Percentiles rank a stretch among this genome's conserved stretches.
Conservation (phyloP, 2,888 invertebrate genomes). For the Torymus texanus region DNA sequence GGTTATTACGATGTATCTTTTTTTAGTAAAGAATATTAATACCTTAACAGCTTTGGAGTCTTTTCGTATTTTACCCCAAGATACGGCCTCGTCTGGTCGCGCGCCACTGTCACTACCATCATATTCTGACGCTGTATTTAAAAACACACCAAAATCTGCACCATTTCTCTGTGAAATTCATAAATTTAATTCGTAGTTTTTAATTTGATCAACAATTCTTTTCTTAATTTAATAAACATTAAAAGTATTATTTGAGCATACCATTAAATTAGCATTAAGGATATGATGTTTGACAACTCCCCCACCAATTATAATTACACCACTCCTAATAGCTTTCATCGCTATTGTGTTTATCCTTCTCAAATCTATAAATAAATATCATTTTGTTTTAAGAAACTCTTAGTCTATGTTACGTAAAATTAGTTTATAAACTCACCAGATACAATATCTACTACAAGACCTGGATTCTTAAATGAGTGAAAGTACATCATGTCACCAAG, state of each 20-base stretch:
- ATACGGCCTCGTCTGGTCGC: conserved; percentile 97
- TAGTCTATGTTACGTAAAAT: conserved; percentile 1
- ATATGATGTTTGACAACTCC: conserved; percentile 99
- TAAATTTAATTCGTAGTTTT: not conserved
- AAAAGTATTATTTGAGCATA: conserved; percentile 68
- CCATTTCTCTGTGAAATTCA: conserved; percentile 86
- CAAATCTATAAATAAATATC: conserved; percentile 80
- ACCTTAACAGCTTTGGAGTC: conserved; percentile 93
- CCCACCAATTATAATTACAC: conserved; percentile 97
- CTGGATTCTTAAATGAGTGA: conserved; percentile 95
- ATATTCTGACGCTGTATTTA: conserved; percentile 96
- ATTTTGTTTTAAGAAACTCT: conserved; percentile 2
- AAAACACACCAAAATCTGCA: conserved; percentile 94
- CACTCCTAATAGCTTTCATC: conserved; percentile 93
- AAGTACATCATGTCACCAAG: conserved; percentile 99
- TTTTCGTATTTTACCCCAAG: conserved; percentile 98
- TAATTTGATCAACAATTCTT: too few relatives aligned
- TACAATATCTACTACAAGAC: conserved; percentile 93
- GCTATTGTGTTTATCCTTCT: conserved; percentile 94
- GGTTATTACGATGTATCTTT: not conserved
- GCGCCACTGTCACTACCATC: conserved; percentile 99
- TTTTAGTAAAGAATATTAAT: conserved; percentile 13
- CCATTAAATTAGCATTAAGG: conserved; percentile 99
- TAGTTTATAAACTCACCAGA: conserved; percentile 78
- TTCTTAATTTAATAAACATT: too few relatives aligned